Percentiles rank a stretch among this genome's conserved stretches.
phyloP scores from a whole-genome alignment of 2,797 vertebrate species.

The Coendou prehensilis region DNA sequence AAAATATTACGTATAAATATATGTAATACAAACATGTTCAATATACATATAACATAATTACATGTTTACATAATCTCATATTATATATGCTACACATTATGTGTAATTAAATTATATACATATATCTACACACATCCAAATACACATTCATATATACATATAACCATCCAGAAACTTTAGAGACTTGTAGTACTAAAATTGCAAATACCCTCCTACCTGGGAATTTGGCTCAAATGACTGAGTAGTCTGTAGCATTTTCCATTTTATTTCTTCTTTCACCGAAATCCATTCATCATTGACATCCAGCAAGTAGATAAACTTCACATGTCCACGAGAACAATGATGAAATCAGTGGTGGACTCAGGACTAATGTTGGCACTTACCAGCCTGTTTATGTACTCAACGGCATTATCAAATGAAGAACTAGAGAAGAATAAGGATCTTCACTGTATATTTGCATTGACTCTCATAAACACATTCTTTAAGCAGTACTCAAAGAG shows the following conservation, averaged over 20 bases:
- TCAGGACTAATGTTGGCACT: slow-evolving; percentile 19
- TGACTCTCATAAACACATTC: neutral
- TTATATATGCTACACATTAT: neutral
- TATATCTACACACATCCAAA: neutral
- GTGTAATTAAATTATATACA: neutral
- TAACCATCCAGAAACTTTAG: neutral
- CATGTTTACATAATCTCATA: neutral
- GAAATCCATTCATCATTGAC: slow-evolving; percentile 3
- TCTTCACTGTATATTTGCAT: slow-evolving; percentile 30
- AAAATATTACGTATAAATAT: neutral
- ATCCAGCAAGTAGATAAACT: neutral
- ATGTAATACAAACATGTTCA: neutral
- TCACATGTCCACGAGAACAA: slow-evolving; percentile 34
- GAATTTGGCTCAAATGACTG: neutral
- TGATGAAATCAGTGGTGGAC: slow-evolving; percentile 10
- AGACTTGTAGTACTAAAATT: neutral
- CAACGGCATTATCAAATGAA: slow-evolving; percentile 13
- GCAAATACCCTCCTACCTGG: neutral
- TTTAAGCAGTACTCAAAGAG: slow-evolving; percentile 17
- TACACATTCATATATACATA: neutral
- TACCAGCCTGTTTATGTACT: neutral
- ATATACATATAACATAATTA: neutral
- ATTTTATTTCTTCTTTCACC: slow-evolving; percentile 35
- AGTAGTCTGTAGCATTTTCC: slow-evolving; percentile 19
- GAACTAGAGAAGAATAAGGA: slow-evolving; percentile 13